Evolutionary conservation across 2,888 invertebrate species (phyloP), one percentile per base, ranked within the genome.

Genomic region (Fragum fragum): DNA sequence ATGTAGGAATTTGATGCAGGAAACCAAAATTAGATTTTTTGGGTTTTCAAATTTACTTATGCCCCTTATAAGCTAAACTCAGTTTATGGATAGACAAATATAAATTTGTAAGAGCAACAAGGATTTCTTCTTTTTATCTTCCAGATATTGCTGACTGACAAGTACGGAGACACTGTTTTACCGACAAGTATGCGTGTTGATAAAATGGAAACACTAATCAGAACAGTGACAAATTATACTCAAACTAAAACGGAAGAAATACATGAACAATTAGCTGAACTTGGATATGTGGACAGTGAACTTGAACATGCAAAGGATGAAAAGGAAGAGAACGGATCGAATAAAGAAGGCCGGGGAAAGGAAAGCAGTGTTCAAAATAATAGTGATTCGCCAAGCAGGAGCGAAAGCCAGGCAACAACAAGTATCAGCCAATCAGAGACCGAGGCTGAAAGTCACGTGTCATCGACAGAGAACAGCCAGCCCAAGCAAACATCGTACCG

Each of bases 121-220:
- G n/a, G n/a, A n/a, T n/a, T n/a, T n/a, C n/a, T n/a, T n/a, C n/a
- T n/a, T n/a, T n/a, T n/a, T n/a, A n/a, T n/a, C n/a, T n/a, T n/a
- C n/a, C 32, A 95, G 95, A 90, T 93, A 42, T 88, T 95, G 29
- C 88, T 95, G 18, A 95, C 95, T 6, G 95, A 95, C 84, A 94
- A 94, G 70, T 95, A 95, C 81, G 95, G 95, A 1, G 90, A 92
- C 1, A 89, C 90, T 28, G 81, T 94, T 16, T 89, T 95, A 5
- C 95, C 95, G 16, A 81, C 91, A 2, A 88, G 86, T 32, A 91
- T 95, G 11, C 92, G 92, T 18, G 90, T 91, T 1, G 93, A 94
- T 1, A 95, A 95, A 68, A 95, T 93, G 79, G 92, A 94, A 32
- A 78, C 78, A 26, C 81, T 91, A 21, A 55, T 84, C 9, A 66